Conservation (phyloP, 2,888 invertebrate genomes). For the Epirrhoe tristata region DNA sequence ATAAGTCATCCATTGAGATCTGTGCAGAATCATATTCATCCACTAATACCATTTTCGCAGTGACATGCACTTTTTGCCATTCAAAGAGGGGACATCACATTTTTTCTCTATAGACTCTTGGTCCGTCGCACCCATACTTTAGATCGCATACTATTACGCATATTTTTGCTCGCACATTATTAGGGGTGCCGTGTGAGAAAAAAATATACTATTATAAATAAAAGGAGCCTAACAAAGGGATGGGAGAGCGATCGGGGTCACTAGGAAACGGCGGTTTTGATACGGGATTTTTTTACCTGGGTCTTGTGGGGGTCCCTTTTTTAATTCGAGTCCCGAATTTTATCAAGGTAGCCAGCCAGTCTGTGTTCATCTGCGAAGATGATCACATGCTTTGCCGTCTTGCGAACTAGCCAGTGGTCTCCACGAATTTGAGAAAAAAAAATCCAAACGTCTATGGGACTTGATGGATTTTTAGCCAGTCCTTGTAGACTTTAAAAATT, state of each 20-base stretch:
- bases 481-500: slow-evolving; percentile 47
- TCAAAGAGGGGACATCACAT: slow-evolving; percentile 82
- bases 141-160: slow-evolving; percentile 74
- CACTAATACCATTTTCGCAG: slow-evolving; percentile 81
- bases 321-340: slow-evolving; percentile 71
- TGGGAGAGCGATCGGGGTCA: slow-evolving; percentile 85
- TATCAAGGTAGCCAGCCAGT: slow-evolving; percentile 81
- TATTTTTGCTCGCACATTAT: slow-evolving; percentile 82
- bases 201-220: slow-evolving; percentile 85
- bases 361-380: slow-evolving; percentile 84
- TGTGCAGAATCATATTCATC: slow-evolving; percentile 82
- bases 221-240: slow-evolving; percentile 81
- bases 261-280: slow-evolving; percentile 85
- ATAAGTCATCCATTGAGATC: slow-evolving; percentile 83
- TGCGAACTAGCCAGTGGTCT: slow-evolving; percentile 72
- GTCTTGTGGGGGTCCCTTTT: slow-evolving; percentile 77
- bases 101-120: slow-evolving; percentile 70
- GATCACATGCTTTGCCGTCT: slow-evolving; percentile 81
- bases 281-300: slow-evolving; percentile 84
- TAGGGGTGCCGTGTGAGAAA: slow-evolving; percentile 84
- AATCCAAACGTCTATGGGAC: slow-evolving; percentile 43
- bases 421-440: slow-evolving; percentile 51
- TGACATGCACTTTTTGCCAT: slow-evolving; percentile 85
- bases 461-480: slow-evolving; percentile 54
- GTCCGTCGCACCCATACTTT: slow-evolving; percentile 57